A percentile compares a stretch with the other conserved stretches of the same genome.
phyloP scores from a whole-genome alignment of 2,113 vertebrate genomes.

The Steatornis caripensis region DNA sequence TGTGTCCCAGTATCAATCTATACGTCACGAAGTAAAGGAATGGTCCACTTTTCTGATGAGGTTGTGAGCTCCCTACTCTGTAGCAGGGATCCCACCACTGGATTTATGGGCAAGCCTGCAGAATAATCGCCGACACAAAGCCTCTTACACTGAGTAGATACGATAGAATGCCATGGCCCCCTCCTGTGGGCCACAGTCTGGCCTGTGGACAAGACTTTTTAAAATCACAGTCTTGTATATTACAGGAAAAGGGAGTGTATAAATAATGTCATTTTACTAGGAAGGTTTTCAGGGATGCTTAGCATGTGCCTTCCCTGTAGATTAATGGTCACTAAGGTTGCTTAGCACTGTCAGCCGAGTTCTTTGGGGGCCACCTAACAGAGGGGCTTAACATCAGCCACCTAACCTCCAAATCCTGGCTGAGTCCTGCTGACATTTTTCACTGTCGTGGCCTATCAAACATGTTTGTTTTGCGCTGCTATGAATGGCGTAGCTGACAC shows the following conservation, averaged over 20 bases:
- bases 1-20: too few relatives aligned
- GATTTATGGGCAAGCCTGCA: not conserved
- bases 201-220: not conserved
- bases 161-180: rapidly evolving
- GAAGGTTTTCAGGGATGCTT: not conserved
- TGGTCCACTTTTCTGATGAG: not conserved
- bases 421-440: not conserved
- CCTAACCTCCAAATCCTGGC: not conserved
- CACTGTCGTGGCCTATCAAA: rapidly evolving
- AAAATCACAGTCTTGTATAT: rapidly evolving
- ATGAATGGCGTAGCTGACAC: not conserved
- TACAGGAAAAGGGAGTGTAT: not conserved
- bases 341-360: not conserved
- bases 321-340: rapidly evolving
- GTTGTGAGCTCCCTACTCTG: not conserved
- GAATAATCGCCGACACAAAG: not conserved
- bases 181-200: not conserved
- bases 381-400: not conserved
- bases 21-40: not conserved
- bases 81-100: not conserved
- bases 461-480: not conserved
- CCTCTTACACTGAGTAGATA: not conserved
- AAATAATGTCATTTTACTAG: not conserved
- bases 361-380: not conserved
- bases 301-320: not conserved